Evolutionary conservation across 2,888 invertebrate species (phyloP), one percentile per base, ranked within the genome.

Genomic region (Mythimna vitellina): DNA sequence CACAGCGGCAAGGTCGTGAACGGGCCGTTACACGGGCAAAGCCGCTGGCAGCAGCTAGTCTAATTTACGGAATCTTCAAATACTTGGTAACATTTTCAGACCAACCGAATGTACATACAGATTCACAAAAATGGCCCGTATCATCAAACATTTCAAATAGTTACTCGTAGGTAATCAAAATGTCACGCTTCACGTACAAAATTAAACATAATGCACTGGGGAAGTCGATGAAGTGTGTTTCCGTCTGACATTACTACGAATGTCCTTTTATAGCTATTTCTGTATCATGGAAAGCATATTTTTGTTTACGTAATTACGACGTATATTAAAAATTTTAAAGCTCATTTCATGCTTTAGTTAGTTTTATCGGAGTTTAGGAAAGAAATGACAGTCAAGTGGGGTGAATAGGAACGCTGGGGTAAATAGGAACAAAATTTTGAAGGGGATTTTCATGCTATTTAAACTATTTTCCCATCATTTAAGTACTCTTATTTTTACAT

Each of bases 211-310:
- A 76, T 72, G 83, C 38, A 29, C 35, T 79, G 81, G 91, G 92
- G 92, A 89, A 85, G 49, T 82, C 87, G 84, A 87, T 93, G 87
- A 85, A 87, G 87, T 89, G 91, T 87, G 79, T 73, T 84, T 93
- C 93, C 93, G 89, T 68, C 71, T 53, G 42, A 65, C 54, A 58
- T 71, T 22, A 29, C 10, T 3, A 65, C 65, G 66, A 53, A 74
- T 68, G 61, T 58, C 57, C 60, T 51, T 74, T 54, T 57, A 68
- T 46, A 49, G 4, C 14, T 74, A 70, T 78, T 82, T 63, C 38
- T 78, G 58, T 67, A 12, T 9, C 29, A 32, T 74, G 56, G 63
- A 70, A 68, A 73, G 29, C 29, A 67, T 70, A 65, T 56, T 62
- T 81, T 62, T 17, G 49, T 51, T 9, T n/a, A 51, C 3, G 49